These are phyloP conservation scores for Zaprionus nigranus DNA, from an alignment of 1,140 invertebrate species.

Conservation along the genomic window DNA sequence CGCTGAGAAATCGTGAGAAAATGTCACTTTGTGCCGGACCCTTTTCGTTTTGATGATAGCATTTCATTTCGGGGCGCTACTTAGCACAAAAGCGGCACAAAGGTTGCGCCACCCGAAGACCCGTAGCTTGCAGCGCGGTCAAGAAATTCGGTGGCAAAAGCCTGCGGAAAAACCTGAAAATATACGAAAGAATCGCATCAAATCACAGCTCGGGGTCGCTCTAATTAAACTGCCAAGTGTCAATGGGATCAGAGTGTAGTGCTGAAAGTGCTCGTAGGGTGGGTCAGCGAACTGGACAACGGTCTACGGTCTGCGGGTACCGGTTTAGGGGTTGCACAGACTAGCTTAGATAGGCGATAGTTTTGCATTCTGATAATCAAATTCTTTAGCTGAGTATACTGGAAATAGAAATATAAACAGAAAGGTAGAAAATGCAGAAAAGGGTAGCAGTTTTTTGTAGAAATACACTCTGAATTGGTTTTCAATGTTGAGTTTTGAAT, in stretches of 20 bases:
- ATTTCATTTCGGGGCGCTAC: constrained; percentile 29
- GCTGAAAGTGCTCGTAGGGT: constrained; percentile 8
- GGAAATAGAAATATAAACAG: not conserved
- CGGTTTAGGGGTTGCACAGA: constrained; percentile 12
- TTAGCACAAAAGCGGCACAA: constrained; percentile 71
- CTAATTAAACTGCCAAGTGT: constrained; percentile 78
- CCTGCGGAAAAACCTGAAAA: constrained; percentile 60
- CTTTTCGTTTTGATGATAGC: constrained; percentile 37
- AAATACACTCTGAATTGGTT: not conserved
- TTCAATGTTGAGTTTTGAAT: not conserved
- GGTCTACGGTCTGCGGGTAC: constrained; percentile 7
- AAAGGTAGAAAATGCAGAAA: not conserved
- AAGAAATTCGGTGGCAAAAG: constrained; percentile 57
- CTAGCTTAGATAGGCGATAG: not conserved
- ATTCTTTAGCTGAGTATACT: not conserved
- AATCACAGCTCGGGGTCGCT: constrained; percentile 72
- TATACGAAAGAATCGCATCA: constrained; percentile 46
- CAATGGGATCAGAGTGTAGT: constrained; percentile 54
- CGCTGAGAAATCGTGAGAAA: constrained; percentile 77
- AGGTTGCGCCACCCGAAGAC: constrained; percentile 65
- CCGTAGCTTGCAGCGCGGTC: constrained; percentile 48
- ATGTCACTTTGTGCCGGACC: constrained; percentile 46
- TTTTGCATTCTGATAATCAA: not conserved
- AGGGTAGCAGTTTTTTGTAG: not conserved
- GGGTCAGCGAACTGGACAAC: constrained; percentile 54